A percentile compares a stretch with the other conserved stretches of the same genome.
Evolutionary conservation across 2,888 invertebrate species (phyloP).

Genomic region (Ypsolopha sequella): DNA sequence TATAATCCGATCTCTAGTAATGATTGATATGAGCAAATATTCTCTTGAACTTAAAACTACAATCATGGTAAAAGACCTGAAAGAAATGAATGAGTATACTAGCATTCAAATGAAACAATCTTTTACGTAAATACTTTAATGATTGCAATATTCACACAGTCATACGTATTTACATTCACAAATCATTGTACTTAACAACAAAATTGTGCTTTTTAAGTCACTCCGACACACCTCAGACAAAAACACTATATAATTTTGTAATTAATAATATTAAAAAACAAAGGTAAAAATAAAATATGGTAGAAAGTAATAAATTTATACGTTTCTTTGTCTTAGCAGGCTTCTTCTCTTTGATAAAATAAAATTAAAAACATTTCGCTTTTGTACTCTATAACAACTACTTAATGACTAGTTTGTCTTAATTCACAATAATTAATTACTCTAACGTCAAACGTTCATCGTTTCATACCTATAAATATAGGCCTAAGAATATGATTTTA

Average conservation of each 20-base stretch:
- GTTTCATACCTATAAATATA: neutral
- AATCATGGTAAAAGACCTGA: too few species aligned
- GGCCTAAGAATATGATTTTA: neutral
- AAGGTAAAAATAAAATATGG: conserved; percentile 21
- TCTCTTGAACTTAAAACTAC: too few species aligned
- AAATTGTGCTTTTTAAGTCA: conserved; percentile 54
- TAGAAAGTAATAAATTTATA: conserved; percentile 15
- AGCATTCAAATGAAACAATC: neutral
- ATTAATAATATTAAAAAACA: conserved; percentile 18
- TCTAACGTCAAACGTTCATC: neutral
- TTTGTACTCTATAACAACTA: conserved; percentile 8
- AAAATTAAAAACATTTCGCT: neutral
- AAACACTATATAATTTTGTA: conserved; percentile 23
- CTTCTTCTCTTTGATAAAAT: conserved; percentile 14
- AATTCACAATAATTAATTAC: neutral
- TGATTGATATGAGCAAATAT: too few species aligned
- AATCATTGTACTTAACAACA: conserved; percentile 56
- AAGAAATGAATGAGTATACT: too few species aligned
- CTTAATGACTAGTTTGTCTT: conserved; percentile 8
- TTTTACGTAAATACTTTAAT: conserved; percentile 46
- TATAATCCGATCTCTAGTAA: too few species aligned
- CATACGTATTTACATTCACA: conserved; percentile 63
- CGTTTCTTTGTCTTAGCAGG: conserved; percentile 18
- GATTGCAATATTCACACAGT: conserved; percentile 64
- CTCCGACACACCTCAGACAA: conserved; percentile 19